Percentiles rank a stretch among this genome's conserved stretches.
phyloP scores from a whole-genome alignment of 2,113 vertebrate species.

The Chionodraco myersi region DNA sequence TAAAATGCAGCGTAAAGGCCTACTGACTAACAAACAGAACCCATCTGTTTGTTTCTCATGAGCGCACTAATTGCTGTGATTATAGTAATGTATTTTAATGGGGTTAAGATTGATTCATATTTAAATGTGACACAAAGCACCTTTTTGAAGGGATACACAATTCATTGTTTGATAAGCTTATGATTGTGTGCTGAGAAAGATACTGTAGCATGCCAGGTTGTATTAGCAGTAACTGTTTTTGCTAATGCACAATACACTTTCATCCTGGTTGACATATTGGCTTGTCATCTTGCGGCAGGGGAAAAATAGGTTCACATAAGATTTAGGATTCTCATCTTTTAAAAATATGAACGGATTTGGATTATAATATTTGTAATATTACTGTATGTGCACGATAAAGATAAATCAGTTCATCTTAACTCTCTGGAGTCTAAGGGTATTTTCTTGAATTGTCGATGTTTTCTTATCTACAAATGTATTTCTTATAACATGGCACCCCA shows the following conservation, averaged over 20 bases:
- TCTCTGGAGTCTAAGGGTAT: too few species aligned
- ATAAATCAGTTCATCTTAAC: background rate
- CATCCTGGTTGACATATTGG: background rate
- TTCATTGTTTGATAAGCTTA: background rate
- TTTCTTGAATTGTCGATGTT: too few species aligned
- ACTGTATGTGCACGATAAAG: background rate
- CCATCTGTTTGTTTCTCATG: constrained; percentile 21
- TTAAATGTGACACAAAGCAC: constrained; percentile 21
- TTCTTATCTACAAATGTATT: too few species aligned
- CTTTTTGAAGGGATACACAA: background rate
- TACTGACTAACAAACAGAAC: constrained; percentile 14
- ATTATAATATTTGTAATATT: too few species aligned
- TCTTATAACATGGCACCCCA: too few species aligned
- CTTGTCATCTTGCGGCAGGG: background rate
- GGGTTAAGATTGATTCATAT: constrained; percentile 23
- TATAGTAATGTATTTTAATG: constrained; percentile 27
- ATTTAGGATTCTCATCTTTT: background rate
- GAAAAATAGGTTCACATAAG: background rate
- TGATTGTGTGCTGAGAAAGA: background rate
- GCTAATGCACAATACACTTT: background rate
- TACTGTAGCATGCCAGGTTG: background rate
- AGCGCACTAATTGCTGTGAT: constrained; percentile 23
- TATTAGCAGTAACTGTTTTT: background rate
- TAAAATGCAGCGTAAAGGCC: background rate
- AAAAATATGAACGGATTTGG: background rate